These are phyloP conservation scores for Melanitta fusca DNA, from an alignment of 2,797 vertebrate species.

Conservation along the genomic window DNA sequence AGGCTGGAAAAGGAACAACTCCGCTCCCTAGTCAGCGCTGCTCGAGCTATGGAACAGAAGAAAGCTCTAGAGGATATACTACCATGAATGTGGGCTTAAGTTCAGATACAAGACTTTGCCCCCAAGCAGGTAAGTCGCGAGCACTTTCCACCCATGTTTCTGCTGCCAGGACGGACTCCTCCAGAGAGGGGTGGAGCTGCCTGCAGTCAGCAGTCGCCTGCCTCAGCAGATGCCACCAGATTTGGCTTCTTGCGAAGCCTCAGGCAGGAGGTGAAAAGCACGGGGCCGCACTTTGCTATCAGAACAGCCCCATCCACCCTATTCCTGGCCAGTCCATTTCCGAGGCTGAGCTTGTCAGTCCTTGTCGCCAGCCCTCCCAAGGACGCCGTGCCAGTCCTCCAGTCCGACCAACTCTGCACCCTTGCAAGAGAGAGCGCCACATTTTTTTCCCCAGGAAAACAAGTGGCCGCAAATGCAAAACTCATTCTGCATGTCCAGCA, in stretches of 20 bases:
- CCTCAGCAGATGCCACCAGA: background rate
- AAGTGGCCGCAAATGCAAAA: background rate
- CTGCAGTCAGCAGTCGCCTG: background rate
- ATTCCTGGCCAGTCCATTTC: background rate
- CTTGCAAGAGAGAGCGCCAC: accelerated
- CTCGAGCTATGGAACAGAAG: background rate
- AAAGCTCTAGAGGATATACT: background rate
- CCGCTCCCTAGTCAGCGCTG: background rate
- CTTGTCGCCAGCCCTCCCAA: accelerated
- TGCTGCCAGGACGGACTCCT: constrained; percentile 24
- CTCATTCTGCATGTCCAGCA: accelerated
- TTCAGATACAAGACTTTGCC: constrained; percentile 67
- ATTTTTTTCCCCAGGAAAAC: background rate
- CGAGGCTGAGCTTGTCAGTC: background rate
- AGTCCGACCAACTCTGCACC: accelerated
- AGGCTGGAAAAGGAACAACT: background rate
- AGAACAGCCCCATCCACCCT: background rate
- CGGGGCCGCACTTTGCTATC: background rate
- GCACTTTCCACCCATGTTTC: background rate
- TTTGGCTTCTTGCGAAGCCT: background rate
- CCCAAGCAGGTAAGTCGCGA: constrained; percentile 2
- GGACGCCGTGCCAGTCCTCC: accelerated
- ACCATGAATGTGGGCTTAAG: constrained; percentile 3
- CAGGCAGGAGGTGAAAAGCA: background rate
- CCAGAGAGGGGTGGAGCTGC: background rate